These are phyloP conservation scores for Ataeniobius toweri DNA, from an alignment of 2,797 vertebrate genomes.

Conservation along the genomic window DNA sequence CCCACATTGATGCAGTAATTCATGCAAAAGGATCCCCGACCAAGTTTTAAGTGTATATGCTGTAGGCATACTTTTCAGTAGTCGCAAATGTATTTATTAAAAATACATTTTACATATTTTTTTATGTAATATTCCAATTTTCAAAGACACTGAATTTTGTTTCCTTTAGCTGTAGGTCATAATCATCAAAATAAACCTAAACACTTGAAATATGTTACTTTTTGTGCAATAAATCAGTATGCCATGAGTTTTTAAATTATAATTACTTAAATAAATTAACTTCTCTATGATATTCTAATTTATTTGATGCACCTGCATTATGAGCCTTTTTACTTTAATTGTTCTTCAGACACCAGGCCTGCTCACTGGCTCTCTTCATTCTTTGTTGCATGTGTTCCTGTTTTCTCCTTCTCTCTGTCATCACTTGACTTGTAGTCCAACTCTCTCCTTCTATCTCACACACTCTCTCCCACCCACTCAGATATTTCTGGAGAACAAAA, in stretches of 20 bases:
- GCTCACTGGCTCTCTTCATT: constrained; percentile 40
- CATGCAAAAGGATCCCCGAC: no score
- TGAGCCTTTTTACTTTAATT: not conserved
- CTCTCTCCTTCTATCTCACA: constrained; percentile 45
- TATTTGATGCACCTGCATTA: not conserved
- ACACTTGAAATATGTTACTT: not conserved
- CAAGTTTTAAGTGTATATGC: no score
- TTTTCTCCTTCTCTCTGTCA: constrained; percentile 56
- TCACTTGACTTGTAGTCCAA: constrained; percentile 56
- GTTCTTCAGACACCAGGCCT: constrained; percentile 21
- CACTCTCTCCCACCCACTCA: constrained; percentile 67
- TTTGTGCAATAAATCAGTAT: not conserved
- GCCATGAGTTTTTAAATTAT: no score
- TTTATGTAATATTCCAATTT: no score
- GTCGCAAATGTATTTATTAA: no score
- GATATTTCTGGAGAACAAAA: constrained; percentile 79
- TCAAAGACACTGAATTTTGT: no score
- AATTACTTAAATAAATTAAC: not conserved
- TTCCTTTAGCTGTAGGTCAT: no score
- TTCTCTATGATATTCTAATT: not conserved
- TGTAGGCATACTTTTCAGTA: no score
- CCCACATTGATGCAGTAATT: not conserved
- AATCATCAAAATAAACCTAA: not conserved
- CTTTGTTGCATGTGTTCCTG: constrained; percentile 48
- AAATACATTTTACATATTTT: no score